Evolutionary conservation across 2,888 invertebrate species (phyloP), one percentile per base, ranked within the genome.

Genomic region (Eilema caniola): DNA sequence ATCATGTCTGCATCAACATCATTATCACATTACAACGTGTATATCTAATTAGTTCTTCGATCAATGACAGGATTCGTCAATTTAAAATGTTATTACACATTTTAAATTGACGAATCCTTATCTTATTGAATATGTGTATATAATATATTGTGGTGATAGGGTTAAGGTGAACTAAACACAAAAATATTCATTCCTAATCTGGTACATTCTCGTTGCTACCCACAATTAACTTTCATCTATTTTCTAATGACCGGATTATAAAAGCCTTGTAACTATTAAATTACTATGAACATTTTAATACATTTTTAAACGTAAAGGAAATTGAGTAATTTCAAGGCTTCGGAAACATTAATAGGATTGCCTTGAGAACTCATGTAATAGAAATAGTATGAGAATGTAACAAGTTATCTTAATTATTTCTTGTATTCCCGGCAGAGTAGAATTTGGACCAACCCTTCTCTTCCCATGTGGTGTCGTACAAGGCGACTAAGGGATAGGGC

Each of bases 311-410:
- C 47, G 68, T 70, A 56, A 73, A 74, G 64, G n/a, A 60, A 76
- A 74, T 74, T 66, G 71, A 79, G 74, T 60, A 63, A 67, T 69
- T 66, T 71, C 73, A 74, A 66, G 69, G 72, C 28, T 31, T 41
- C 56, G 33, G 28, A 37, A 23, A 69, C 66, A 67, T 73, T 65
- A 25, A 65, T 66, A 7, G 23, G 62, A 37, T 14, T 0, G n/a
- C 72, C 75, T 78, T 78, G 70, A 75, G 33, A 64, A 53, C 25
- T 62, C 4, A 59, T 37, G 28, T 28, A 11, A 53, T 53, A 63
- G 41, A 11, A 47, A 16, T n/a, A 41, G 41, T 4, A 57, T 56
- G 61, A 57, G 33, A 33, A 56, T 56, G 14, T 14, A 68, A 62
- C 53, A 1, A 56, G 20, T 25, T 37, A 47, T 57, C n/a, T 16